Evolutionary conservation across 2,888 invertebrate genomes (phyloP), one percentile per base, ranked within the genome.

Genomic region (Drosophila mettleri): DNA sequence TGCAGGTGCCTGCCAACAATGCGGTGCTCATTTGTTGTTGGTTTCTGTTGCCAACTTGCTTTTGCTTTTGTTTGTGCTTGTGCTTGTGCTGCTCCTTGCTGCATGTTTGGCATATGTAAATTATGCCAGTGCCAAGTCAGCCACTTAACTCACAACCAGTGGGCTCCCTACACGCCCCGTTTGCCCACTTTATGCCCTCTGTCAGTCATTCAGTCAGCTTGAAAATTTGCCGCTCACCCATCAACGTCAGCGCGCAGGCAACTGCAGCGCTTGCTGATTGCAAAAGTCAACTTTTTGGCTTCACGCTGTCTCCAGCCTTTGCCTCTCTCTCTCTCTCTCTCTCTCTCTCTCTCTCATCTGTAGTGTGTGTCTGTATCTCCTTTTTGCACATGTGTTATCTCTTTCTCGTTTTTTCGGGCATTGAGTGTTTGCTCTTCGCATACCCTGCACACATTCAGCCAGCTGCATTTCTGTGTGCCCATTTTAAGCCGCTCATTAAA

Each of bases 81-180:
- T 41, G 24, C 24, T 22, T 10, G 2, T 33, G 43, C 18, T 64
- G 43, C 29, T 49, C 33, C 27, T 31, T 49, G 75, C 71, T 77
- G 78, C 66, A 57, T 80, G 80, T 78, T 80, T 82, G 82, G 75
- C 85, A 81, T 78, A 86, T 85, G 88, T 76, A 85, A 88, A 85
- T 85, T 78, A 85, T 85, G 85, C 74, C 85, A 88, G 79, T 84
- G 85, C 83, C 83, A 83, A 84, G 81, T 70, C 82, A 78, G 76
- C 71, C 87, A 83, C 87, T 83, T 83, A 76, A 64, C 87, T 74
- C 65, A 49, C 39, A 38, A 1, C 39, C 27, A 18, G 14, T 33
- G 6, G 9, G 41, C 52, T 24, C 22, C 27, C 1, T n/a, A n/a
- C 14, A 14, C 10, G 10, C 3, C 16, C 24, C 41, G 4, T 22